Evolutionary conservation across 2,797 vertebrate genomes (phyloP).

Genomic region (Paramormyrops hopkinsi): DNA sequence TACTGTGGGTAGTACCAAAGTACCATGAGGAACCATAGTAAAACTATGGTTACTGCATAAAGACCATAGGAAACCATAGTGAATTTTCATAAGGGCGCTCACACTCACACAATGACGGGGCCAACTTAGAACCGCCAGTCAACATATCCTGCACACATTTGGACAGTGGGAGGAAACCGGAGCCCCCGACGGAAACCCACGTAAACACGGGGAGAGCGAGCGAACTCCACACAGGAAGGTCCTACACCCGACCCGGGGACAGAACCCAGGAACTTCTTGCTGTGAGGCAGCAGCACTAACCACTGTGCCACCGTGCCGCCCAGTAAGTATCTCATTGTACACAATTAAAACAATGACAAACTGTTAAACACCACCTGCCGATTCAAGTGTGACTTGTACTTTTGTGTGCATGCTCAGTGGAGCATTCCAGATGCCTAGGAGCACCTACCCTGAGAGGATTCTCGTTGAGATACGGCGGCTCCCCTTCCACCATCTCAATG

Average conservation of each 20-base stretch:
- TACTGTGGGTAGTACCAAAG: too few relatives aligned
- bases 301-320: background rate
- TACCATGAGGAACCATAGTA: too few relatives aligned
- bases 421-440: background rate
- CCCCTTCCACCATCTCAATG: slow-evolving; percentile 89
- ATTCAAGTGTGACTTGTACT: background rate
- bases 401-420: background rate
- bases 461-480: slow-evolving; percentile 85
- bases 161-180: too few relatives aligned
- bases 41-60: too few relatives aligned
- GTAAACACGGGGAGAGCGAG: too few relatives aligned
- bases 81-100: too few relatives aligned
- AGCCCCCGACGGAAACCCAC: too few relatives aligned
- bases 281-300: background rate
- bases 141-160: too few relatives aligned
- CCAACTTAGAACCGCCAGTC: background rate
- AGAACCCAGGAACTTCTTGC: too few relatives aligned
- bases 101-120: too few relatives aligned
- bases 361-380: background rate
- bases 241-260: background rate
- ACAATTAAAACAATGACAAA: background rate
- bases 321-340: background rate
- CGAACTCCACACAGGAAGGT: background rate
- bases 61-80: too few relatives aligned
- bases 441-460: slow-evolving; percentile 85